phyloP scores from a whole-genome alignment of 2,113 vertebrate species.

The Apodemus speciosus region DNA sequence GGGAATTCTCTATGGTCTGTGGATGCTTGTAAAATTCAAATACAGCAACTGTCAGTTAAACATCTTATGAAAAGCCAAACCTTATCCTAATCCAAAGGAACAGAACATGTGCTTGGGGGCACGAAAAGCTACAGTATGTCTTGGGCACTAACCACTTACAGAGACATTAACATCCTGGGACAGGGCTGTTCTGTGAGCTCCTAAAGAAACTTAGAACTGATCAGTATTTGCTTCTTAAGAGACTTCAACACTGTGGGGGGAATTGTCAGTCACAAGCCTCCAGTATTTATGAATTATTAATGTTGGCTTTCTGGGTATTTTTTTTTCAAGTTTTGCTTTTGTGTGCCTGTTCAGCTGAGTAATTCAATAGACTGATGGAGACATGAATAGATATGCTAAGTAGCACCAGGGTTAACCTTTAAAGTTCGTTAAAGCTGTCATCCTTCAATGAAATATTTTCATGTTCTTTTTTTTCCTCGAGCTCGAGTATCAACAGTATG shows the following conservation, averaged over 20 bases:
- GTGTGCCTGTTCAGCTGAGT: constrained; percentile 83
- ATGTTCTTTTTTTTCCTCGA: constrained; percentile 79
- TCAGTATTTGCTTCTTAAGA: constrained; percentile 81
- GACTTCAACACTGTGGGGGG: constrained; percentile 77
- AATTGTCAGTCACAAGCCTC: constrained; percentile 80
- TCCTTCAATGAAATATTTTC: constrained; percentile 86
- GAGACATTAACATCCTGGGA: constrained; percentile 82
- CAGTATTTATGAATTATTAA: constrained; percentile 88
- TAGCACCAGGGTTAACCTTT: constrained; percentile 86
- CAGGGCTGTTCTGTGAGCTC: constrained; percentile 71
- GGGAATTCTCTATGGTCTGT: constrained; percentile 82
- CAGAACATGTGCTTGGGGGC: constrained; percentile 82
- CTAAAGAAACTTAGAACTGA: constrained; percentile 81
- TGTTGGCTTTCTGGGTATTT: constrained; percentile 74
- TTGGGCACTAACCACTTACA: constrained; percentile 82
- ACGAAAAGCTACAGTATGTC: constrained; percentile 82
- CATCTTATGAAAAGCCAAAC: constrained; percentile 83
- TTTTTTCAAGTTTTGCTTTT: constrained; percentile 84
- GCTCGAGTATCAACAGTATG: constrained; percentile 84
- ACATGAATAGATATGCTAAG: constrained; percentile 88
- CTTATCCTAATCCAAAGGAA: constrained; percentile 84
- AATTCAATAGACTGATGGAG: constrained; percentile 86
- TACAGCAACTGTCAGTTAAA: constrained; percentile 85
- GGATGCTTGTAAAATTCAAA: constrained; percentile 87
- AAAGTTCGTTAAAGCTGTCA: constrained; percentile 86